Evolutionary conservation across 2,797 vertebrate genomes (phyloP).

Genomic region (Sebastes wilsoni): DNA sequence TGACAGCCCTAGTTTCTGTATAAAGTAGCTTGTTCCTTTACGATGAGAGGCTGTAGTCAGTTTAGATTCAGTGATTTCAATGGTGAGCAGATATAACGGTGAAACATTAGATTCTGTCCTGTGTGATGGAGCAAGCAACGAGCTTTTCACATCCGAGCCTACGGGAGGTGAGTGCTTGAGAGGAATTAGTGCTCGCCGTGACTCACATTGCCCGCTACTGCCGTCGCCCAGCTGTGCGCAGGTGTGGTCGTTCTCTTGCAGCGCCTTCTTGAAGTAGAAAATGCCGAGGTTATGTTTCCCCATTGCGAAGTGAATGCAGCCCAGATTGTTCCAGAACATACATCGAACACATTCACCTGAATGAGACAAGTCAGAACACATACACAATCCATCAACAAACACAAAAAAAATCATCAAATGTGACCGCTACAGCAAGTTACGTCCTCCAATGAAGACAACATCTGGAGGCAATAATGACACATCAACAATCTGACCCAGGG

Average conservation of each 20-base stretch:
- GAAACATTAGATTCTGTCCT: background rate
- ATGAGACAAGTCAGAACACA: background rate
- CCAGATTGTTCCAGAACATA: constrained; percentile 99
- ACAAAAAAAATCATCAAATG: background rate
- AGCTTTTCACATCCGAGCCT: background rate
- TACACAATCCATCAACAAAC: background rate
- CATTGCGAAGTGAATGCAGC: constrained; percentile 99
- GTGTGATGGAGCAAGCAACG: background rate
- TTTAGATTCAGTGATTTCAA: background rate
- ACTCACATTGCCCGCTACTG: constrained; percentile 88
- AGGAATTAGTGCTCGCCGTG: background rate
- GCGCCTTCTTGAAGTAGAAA: constrained; percentile 99
- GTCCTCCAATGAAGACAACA: background rate
- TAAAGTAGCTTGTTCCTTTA: background rate
- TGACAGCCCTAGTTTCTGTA: no score
- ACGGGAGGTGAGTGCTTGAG: background rate
- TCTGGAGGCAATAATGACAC: background rate
- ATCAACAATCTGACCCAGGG: background rate
- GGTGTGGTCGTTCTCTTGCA: constrained; percentile 96
- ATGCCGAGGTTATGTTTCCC: constrained; percentile 98
- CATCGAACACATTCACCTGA: constrained; percentile 97
- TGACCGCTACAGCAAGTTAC: background rate
- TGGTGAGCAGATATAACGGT: background rate
- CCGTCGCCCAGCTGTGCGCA: constrained; percentile 90
- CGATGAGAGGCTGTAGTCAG: background rate